phyloP scores from a whole-genome alignment of 2,888 invertebrate genomes.

The Sycophila texana region DNA sequence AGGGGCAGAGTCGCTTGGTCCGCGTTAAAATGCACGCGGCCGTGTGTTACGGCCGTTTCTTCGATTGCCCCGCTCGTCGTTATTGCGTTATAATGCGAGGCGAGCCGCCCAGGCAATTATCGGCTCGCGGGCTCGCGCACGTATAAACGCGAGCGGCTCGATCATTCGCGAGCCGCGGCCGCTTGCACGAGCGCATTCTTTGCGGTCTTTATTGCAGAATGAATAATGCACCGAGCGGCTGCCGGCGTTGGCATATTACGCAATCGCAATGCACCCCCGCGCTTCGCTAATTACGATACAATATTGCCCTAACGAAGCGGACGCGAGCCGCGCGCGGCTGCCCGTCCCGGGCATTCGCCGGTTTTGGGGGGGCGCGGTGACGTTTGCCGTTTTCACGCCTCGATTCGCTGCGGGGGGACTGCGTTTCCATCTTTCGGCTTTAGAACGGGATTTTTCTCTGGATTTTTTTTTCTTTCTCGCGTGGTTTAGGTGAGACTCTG shows the following conservation, averaged over 20 bases:
- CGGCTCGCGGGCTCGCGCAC: too few relatives aligned
- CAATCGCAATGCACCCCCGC: slow-evolving; percentile 26
- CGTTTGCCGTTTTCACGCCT: slow-evolving; percentile 33
- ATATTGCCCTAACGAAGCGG: slow-evolving; percentile 53
- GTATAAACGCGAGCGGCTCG: not conserved
- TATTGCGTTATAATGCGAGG: too few relatives aligned
- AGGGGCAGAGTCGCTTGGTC: too few relatives aligned
- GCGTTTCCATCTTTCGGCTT: too few relatives aligned
- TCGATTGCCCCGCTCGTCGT: too few relatives aligned
- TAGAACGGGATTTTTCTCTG: too few relatives aligned
- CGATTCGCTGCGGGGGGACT: not conserved
- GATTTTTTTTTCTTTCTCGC: too few relatives aligned
- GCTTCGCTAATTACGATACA: slow-evolving; percentile 54
- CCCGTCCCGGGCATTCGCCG: not conserved
- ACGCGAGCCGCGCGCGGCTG: not conserved
- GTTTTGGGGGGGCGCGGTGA: slow-evolving; percentile 1
- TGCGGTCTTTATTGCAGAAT: slow-evolving; percentile 12
- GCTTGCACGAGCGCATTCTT: not conserved
- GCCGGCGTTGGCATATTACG: slow-evolving; percentile 50
- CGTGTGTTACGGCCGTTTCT: too few relatives aligned
- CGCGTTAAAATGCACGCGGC: too few relatives aligned
- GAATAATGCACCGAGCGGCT: slow-evolving; percentile 16
- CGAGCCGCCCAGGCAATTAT: too few relatives aligned
- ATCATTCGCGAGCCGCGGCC: not conserved
- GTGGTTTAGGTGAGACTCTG: too few relatives aligned